These are phyloP conservation scores for Zoroaster sp. DNA, from an alignment of 53 echinoderm and acorn worm genomes.

Conservation along the genomic window DNA sequence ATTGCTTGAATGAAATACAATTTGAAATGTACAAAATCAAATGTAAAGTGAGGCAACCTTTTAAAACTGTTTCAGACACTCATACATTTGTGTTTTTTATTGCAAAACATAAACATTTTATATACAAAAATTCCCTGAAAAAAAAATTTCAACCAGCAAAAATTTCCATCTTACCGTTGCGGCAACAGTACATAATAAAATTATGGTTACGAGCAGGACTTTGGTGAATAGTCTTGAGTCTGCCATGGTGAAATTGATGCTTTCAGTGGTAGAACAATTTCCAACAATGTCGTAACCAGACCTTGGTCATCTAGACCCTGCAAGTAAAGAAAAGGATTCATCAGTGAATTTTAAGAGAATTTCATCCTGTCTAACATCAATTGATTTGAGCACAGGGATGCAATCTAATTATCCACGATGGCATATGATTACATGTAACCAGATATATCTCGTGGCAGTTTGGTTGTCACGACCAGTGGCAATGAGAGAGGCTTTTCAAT, in stretches of 20 bases:
- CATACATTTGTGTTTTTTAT: too few relatives aligned
- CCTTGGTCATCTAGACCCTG: conserved; percentile 20
- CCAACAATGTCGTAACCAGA: not conserved
- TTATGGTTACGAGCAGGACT: conserved; percentile 23
- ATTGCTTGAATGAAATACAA: too few relatives aligned
- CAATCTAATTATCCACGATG: not conserved
- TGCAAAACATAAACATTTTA: too few relatives aligned
- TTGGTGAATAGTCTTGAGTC: conserved; percentile 25
- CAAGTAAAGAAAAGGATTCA: not conserved
- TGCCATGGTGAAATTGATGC: not conserved
- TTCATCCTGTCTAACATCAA: not conserved
- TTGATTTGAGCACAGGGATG: not conserved
- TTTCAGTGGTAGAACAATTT: not conserved
- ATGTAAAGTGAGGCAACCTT: too few relatives aligned
- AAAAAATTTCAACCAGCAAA: too few relatives aligned
- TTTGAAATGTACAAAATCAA: too few relatives aligned
- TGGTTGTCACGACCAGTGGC: too few relatives aligned
- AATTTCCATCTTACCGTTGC: conserved; percentile 42
- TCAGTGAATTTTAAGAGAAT: not conserved
- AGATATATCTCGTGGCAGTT: not conserved
- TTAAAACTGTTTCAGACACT: too few relatives aligned
- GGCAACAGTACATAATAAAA: conserved; percentile 15
- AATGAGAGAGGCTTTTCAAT: too few relatives aligned
- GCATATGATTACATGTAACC: not conserved
- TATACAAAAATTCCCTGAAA: too few relatives aligned